Evolutionary conservation across 1,140 invertebrate genomes (phyloP), one percentile per base, ranked within the genome.

Genomic region (Ceratoteleas bidentatus): DNA sequence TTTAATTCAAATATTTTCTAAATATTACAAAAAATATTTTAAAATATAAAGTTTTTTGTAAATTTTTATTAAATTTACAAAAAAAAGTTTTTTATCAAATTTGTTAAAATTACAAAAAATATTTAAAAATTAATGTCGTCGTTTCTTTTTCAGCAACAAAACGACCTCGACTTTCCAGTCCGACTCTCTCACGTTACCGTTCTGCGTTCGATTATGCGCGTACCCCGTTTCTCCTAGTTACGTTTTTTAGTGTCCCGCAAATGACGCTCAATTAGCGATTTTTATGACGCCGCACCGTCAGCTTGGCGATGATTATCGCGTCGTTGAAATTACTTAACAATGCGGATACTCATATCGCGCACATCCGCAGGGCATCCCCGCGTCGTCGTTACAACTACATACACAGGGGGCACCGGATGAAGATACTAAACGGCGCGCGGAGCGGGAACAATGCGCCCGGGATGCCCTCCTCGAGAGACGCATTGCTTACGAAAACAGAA

Each of bases 341-440:
- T 84, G 82, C 76, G 72, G 73, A 84, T 84, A 84, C 73, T 84
- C 76, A 69, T 84, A 80, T 84, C 76, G 81, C 72, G 76, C 47
- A 83, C 76, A 83, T 83, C 81, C 81, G 81, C 70, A 75, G 81
- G 70, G 81, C 62, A 83, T 56, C 56, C 61, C 65, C 61, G 60
- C 65, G 70, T 79, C 75, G 74, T 83, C 81, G 78, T 83, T 83
- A 83, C 61, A 79, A 72, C 66, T 84, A 84, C 69, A 70, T 74
- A 75, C 69, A 80, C 24, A 24, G 24, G 4, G 24, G 24, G 76
- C 68, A 83, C 81, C 81, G 81, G 81, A 83, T 83, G 81, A 83
- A 80, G 76, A 83, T 83, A 73, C 81, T 80, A 80, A 84, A 81
- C 69, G 68, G n/a, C 74, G 64, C 38, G 70, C 77, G 70, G 77